phyloP scores from a whole-genome alignment of 2,888 invertebrate species.

The Brenthis daphne region DNA sequence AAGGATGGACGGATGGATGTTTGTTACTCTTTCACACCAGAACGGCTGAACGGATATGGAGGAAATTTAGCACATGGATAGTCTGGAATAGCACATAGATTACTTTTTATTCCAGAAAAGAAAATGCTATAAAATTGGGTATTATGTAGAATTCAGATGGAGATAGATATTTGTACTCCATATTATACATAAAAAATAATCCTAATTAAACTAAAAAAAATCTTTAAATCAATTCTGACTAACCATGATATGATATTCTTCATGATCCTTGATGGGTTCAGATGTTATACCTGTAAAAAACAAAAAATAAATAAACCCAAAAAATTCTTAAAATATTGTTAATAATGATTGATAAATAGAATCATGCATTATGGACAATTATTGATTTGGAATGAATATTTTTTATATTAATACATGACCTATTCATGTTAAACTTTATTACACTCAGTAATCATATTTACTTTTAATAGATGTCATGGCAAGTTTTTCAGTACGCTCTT shows the following conservation, averaged over 20 bases:
- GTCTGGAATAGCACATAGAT: too few species aligned
- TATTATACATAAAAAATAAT: too few species aligned
- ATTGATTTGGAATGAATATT: neutral
- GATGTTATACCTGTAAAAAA: constrained; percentile 76
- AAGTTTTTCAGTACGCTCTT: constrained; percentile 95
- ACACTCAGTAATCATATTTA: constrained; percentile 60
- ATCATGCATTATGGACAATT: constrained; percentile 10
- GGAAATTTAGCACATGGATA: too few species aligned
- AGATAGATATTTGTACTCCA: neutral
- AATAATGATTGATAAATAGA: neutral
- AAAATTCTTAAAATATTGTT: constrained; percentile 2
- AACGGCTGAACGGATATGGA: too few species aligned
- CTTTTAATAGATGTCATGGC: constrained; percentile 94
- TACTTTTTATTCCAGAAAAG: too few species aligned
- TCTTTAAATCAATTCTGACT: constrained; percentile 45
- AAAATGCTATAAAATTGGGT: too few species aligned
- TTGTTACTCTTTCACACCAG: too few species aligned
- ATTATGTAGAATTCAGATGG: neutral
- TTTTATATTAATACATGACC: constrained; percentile 8
- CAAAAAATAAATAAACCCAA: neutral
- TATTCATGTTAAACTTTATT: neutral
- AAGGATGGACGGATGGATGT: too few species aligned
- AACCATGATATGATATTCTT: constrained; percentile 96
- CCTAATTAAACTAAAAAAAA: neutral
- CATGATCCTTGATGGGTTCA: constrained; percentile 93